phyloP scores from a whole-genome alignment of 1,140 invertebrate species.

The Rhopalosiphum maidis region DNA sequence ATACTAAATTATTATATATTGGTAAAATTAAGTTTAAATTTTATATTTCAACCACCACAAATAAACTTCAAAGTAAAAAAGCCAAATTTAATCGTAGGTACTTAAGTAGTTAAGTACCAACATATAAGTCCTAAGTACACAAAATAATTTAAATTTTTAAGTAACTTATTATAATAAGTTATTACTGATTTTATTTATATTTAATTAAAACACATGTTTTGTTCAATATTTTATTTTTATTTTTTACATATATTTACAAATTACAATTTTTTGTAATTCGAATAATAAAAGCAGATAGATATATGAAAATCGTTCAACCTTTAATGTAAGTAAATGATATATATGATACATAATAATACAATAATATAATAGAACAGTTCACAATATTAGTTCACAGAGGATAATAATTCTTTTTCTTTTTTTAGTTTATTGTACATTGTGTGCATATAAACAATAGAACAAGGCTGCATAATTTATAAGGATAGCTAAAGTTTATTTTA shows the following conservation, averaged over 20 bases:
- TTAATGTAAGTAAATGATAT: neutral
- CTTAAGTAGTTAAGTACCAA: too few species aligned
- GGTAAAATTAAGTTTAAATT: neutral
- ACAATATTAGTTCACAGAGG: too few species aligned
- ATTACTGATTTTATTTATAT: neutral
- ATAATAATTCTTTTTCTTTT: neutral
- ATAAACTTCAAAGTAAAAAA: neutral
- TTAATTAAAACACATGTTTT: constrained; percentile 1
- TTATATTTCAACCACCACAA: neutral
- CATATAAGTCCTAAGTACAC: too few species aligned
- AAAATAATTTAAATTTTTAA: neutral
- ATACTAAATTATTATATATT: neutral
- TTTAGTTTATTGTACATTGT: neutral
- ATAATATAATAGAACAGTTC: too few species aligned
- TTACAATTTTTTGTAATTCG: neutral
- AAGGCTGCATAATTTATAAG: neutral
- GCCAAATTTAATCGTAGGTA: constrained; percentile 12
- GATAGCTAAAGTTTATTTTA: neutral
- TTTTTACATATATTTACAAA: neutral
- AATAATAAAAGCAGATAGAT: neutral
- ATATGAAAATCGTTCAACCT: neutral
- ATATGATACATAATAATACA: neutral
- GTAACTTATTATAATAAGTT: neutral
- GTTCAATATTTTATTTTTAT: neutral
- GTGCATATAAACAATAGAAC: neutral